Conservation (phyloP, 2,113 vertebrate genomes). For the Oceanites oceanicus region DNA sequence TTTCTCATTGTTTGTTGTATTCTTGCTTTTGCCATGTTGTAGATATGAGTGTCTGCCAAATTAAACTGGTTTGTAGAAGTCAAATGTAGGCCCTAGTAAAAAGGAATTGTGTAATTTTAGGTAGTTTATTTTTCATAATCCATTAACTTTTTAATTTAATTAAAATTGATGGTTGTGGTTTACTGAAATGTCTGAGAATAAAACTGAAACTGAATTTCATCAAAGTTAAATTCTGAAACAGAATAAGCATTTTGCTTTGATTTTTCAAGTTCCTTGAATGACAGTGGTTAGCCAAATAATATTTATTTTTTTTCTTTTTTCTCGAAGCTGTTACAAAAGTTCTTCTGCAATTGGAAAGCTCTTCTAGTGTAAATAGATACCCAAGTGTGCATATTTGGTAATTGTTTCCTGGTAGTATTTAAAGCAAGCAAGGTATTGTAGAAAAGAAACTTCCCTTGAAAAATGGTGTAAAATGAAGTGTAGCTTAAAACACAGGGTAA, state of each 20-base stretch:
- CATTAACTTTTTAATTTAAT: background rate
- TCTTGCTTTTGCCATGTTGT: background rate
- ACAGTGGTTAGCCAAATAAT: background rate
- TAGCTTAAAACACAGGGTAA: background rate
- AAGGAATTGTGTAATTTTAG: background rate
- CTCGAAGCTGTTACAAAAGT: background rate
- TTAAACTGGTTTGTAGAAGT: background rate
- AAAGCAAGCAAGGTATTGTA: background rate
- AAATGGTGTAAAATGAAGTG: background rate
- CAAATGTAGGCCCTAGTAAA: background rate
- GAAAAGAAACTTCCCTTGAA: background rate
- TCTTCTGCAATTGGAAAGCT: background rate
- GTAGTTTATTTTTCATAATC: background rate
- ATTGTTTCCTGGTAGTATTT: background rate
- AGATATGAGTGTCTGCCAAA: background rate
- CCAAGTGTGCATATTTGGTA: background rate
- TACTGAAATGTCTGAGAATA: background rate
- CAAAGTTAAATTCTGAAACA: background rate
- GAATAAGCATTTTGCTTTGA: background rate
- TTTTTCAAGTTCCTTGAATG: background rate
- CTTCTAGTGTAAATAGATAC: background rate
- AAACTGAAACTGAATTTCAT: background rate
- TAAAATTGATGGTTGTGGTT: background rate
- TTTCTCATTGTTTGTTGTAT: background rate
- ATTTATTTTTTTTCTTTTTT: background rate